Base-by-base conservation (phyloP, 2,888 invertebrate species). In the Podotricha telesiphe region DNA sequence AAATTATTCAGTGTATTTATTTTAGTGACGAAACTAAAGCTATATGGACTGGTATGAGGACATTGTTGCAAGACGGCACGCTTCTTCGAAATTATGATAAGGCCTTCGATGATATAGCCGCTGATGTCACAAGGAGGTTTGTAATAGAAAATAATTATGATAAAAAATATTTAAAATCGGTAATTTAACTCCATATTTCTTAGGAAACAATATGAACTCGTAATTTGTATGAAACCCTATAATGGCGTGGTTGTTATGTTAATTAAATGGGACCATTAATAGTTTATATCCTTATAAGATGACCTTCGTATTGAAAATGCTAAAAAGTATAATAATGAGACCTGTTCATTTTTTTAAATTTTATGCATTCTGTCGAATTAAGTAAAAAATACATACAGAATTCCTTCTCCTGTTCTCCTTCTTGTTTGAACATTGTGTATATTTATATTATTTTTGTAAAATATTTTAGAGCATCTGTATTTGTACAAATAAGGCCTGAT, bases 91-190 rank as follows among this genome's bases (percentile, higher is more conserved):
- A 80, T 70, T 93, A 87, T 73, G 86, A 89, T 22, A 78, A 82
- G 61, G 85, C 81, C 0, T 91, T 91, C 67, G 88, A 91, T 59
- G 86, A 86, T 0, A 91, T 93, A 15, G 86, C 90, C 1, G 79
- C 83, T 47, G 91, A 92, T 56, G 77, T 82, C 4, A 88, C 89
- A 0, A 78, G 86, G 66, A 86, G 92, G 92, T 92, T 20, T 48
- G 47, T 28, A 37, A 48, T 20, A 50, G 10, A 48, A 19, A 8
- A 37, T 6, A 37, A 42, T 13, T 42, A 42, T 2, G 11, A 13
- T 42, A 28, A 28, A 28, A 28, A 28, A 28, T 28, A 28, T 28
- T 28, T 28, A 28, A 28, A 28, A 28, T 28, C 28, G 6, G 28
- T 28, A 28, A 6, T 28, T 28, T 28, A 28, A 6, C 28, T 28